Base-by-base conservation (phyloP, 2,888 invertebrate species). In the Lottia scabra region DNA sequence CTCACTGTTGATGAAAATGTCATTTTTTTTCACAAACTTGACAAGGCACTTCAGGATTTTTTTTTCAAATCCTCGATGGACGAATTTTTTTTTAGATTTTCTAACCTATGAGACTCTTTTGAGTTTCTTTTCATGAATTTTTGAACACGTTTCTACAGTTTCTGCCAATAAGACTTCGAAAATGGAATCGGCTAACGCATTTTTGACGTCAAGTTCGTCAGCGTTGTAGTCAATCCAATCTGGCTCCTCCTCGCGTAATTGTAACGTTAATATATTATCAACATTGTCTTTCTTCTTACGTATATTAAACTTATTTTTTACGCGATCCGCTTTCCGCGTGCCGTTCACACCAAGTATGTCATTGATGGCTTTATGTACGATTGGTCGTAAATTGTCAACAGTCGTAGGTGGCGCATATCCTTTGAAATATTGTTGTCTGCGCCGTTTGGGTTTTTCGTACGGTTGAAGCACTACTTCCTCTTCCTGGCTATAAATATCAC, bases 191-290 rank as follows among this genome's bases (percentile, higher is more conserved):
- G 93, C 85, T 19, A 91, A 83, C 75, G 90, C 88, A 78, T 88
- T 92, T 83, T 94, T 93, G 27, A 95, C 93, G 48, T 92, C 91
- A 26, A 92, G 89, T 86, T 94, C 94, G 83, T 94, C 94, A 66
- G 92, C 90, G 85, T 94, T 93, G 84, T 93, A 94, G 85, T 93
- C 93, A 0, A 93, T 93, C 94, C 95, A 95, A 78, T 93, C 92
- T 16, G 92, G 90, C 85, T 95, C 94, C 82, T 94, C 94, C 68
- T 92, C 92, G 80, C 92, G 93, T 67, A 93, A 91, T 87, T 94
- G 94, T 72, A 92, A 91, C 44, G 94, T 92, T 71, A 94, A 90
- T 72, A 94, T 91, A 82, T 93, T 93, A 84, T 95, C 94, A 2
- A 94, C 93, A 77, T 93, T 91, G 86, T 94, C 94, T 63, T 85